phyloP scores from a whole-genome alignment of 2,113 vertebrate genomes.

The Haplochromis burtoni region DNA sequence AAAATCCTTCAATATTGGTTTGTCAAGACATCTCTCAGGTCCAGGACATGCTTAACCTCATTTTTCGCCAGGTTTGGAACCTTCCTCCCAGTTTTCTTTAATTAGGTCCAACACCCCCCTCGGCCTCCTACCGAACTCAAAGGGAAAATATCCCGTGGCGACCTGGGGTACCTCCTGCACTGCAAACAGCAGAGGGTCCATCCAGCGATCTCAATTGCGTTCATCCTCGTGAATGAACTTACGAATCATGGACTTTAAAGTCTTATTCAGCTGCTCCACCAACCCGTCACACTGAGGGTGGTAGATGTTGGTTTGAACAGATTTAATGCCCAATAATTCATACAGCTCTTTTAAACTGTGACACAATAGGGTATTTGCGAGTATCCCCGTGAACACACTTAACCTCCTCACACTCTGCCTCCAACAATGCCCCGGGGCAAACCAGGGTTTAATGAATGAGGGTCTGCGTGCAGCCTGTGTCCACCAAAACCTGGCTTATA shows the following conservation, averaged over 20 bases:
- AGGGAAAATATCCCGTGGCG: neutral
- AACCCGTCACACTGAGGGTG: neutral
- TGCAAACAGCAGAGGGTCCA: neutral
- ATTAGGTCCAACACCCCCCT: neutral
- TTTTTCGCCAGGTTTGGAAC: neutral
- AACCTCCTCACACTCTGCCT: neutral
- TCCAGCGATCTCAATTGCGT: neutral
- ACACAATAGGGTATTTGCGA: neutral
- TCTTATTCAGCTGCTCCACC: neutral
- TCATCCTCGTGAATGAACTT: neutral
- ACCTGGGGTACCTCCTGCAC: neutral
- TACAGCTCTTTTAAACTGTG: neutral
- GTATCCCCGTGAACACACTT: neutral
- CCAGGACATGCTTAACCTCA: neutral
- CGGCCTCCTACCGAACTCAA: neutral
- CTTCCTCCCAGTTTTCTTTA: neutral
- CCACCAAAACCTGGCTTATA: neutral
- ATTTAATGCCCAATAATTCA: neutral
- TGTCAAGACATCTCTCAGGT: neutral
- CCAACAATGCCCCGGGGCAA: neutral
- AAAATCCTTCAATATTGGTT: neutral
- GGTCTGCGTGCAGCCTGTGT: accelerated
- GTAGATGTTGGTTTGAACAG: neutral
- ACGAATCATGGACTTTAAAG: neutral
- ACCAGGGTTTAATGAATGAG: neutral